Percentiles rank a stretch among this genome's conserved stretches.
These are phyloP conservation scores for Cydia pomonella DNA, from an alignment of 1,140 invertebrate species.

Conservation along the genomic window DNA sequence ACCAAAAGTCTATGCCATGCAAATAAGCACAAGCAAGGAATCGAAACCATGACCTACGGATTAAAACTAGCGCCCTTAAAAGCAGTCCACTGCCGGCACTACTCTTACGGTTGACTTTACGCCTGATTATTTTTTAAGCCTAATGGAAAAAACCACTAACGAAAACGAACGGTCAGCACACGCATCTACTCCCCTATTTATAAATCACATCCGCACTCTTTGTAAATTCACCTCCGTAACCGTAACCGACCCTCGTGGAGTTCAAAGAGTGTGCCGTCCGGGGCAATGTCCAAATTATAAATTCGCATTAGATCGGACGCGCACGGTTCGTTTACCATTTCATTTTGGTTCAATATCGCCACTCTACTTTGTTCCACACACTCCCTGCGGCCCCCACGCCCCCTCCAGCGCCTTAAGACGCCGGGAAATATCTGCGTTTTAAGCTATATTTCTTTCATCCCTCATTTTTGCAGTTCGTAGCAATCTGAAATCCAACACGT, in stretches of 20 bases:
- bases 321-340: slow-evolving; percentile 80
- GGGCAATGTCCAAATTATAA: slow-evolving; percentile 80
- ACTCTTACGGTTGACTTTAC: slow-evolving; percentile 11
- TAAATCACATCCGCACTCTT: slow-evolving; percentile 72
- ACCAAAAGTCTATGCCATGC: background rate
- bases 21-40: background rate
- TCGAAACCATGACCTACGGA: background rate
- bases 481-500: slow-evolving; percentile 81
- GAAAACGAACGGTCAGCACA: slow-evolving; percentile 54
- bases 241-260: slow-evolving; percentile 59
- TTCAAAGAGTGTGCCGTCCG: slow-evolving; percentile 72
- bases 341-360: slow-evolving; percentile 80
- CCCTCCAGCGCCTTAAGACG: slow-evolving; percentile 73
- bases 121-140: slow-evolving; percentile 36
- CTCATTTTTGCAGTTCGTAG: slow-evolving; percentile 82
- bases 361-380: slow-evolving; percentile 80
- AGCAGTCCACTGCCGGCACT: background rate
- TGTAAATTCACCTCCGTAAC: slow-evolving; percentile 66
- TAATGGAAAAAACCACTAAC: slow-evolving; percentile 57
- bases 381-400: slow-evolving; percentile 57
- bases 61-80: background rate
- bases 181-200: slow-evolving; percentile 59
- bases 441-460: slow-evolving; percentile 83
- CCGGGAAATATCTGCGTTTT: slow-evolving; percentile 82
- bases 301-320: slow-evolving; percentile 80